A percentile compares a stretch with the other conserved stretches of the same genome.
phyloP scores from a whole-genome alignment of 2,113 vertebrate species.

The Gila orcuttii region DNA sequence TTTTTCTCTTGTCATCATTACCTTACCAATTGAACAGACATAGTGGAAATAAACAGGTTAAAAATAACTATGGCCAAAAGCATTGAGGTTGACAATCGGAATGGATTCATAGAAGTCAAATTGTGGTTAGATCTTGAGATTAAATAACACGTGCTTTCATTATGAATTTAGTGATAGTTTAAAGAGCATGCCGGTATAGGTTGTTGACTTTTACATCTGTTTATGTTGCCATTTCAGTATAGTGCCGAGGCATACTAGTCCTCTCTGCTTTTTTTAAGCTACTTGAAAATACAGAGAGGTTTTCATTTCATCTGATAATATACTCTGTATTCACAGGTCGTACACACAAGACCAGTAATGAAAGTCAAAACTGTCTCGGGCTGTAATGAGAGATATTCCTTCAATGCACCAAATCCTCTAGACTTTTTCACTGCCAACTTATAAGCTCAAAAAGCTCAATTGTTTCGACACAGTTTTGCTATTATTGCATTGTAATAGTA shows the following conservation, averaged over 20 bases:
- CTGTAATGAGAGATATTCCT: conserved; percentile 15
- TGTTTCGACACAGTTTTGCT: neutral
- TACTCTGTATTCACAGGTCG: conserved; percentile 17
- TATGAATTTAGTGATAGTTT: conserved; percentile 46
- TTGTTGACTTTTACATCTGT: conserved; percentile 48
- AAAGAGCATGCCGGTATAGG: conserved; percentile 17
- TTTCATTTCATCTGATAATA: conserved; percentile 22
- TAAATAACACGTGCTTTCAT: conserved; percentile 46
- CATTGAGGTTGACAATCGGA: neutral
- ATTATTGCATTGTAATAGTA: neutral
- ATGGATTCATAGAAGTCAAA: conserved; percentile 18
- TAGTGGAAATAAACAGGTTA: conserved; percentile 42
- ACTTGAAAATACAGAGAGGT: conserved; percentile 4
- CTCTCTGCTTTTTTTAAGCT: conserved; percentile 27
- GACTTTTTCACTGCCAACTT: neutral
- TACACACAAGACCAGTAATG: conserved; percentile 33
- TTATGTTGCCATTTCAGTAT: conserved; percentile 33
- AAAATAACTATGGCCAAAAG: conserved; percentile 14
- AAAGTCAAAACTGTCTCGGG: conserved; percentile 17
- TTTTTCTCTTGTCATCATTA: conserved; percentile 36
- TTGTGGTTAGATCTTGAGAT: conserved; percentile 44
- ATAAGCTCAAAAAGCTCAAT: conserved; percentile 8
- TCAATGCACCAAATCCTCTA: conserved; percentile 11
- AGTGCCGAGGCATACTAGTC: conserved; percentile 2
- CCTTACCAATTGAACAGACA: conserved; percentile 46